These are phyloP conservation scores for silkworm (Bombyx mori) DNA, from an alignment of 1,140 invertebrate species.

Conservation along the genomic window ASM3026992v2 NC_085123.1:7918501-7919000, in stretches of 20 bases:
- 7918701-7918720: slow-evolving; percentile 26
- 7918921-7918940: slow-evolving; percentile 48
- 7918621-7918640: slow-evolving; percentile 74
- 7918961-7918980: slow-evolving; percentile 13
- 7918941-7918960: slow-evolving; percentile 8
- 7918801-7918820: slow-evolving; percentile 34
- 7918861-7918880: slow-evolving; percentile 81
- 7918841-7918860: slow-evolving; percentile 80
- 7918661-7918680: slow-evolving; percentile 26
- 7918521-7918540: slow-evolving; percentile 67
- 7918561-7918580: slow-evolving; percentile 65
- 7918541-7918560: slow-evolving; percentile 65
- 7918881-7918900: slow-evolving; percentile 62
- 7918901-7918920: slow-evolving; percentile 46
- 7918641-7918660: slow-evolving; percentile 45
- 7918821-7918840: slow-evolving; percentile 75
- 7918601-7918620: slow-evolving; percentile 61
- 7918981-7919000: slow-evolving; percentile 54
- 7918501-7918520: slow-evolving; percentile 80
- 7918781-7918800: slow-evolving; percentile 24
- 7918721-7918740: slow-evolving; percentile 37
- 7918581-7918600: slow-evolving; percentile 59
- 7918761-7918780: slow-evolving; percentile 55
- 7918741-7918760: slow-evolving; percentile 52
- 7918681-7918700: slow-evolving; percentile 38